Evolutionary conservation across 2,888 invertebrate genomes (phyloP), one percentile per base, ranked within the genome.

Genomic region (Thymelicus sylvestris): DNA sequence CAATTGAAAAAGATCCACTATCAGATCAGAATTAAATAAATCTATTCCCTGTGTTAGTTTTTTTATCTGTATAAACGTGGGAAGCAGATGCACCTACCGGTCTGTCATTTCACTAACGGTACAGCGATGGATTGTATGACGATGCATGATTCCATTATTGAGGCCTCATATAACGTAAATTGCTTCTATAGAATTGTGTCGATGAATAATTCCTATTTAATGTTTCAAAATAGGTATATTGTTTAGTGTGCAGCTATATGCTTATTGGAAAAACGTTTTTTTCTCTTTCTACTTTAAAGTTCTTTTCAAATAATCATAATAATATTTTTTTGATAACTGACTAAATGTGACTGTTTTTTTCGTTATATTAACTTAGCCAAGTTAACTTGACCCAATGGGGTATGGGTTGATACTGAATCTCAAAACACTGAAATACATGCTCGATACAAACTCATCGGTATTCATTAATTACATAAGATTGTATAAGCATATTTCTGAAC

Each of bases 31-130:
- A 66, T 66, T 31, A 48, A 48, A 66, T 38, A 59, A 59, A 48
- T 66, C 59, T 59, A 48, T 66, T 38, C 4, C 12, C 15, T 59
- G 31, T 60, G 59, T 60, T 39, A 50, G 47, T 65, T 65, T 67
- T 67, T 74, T 69, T 73, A 44, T 72, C 60, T 66, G 61, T 65
- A 67, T 69, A 67, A 71, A 74, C 76, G 76, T 74, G 74, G 76
- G 76, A 76, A 75, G 71, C 69, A 73, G 59, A 70, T 63, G 68
- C 57, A 62, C 71, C 70, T 76, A 73, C 74, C 73, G 76, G 82
- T 81, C 83, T 90, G 87, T 87, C 91, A 88, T 90, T 89, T 86
- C 74, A 41, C 57, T 90, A 92, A 90, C 92, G 90, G 92, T 88
- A 88, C 74, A 73, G 74, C 81, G 85, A 90, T 88, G 86, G 85